Percentiles rank a stretch among this genome's conserved stretches.
Conservation (phyloP, 1,140 invertebrate genomes). For the Drosophila novamexicana region DNA sequence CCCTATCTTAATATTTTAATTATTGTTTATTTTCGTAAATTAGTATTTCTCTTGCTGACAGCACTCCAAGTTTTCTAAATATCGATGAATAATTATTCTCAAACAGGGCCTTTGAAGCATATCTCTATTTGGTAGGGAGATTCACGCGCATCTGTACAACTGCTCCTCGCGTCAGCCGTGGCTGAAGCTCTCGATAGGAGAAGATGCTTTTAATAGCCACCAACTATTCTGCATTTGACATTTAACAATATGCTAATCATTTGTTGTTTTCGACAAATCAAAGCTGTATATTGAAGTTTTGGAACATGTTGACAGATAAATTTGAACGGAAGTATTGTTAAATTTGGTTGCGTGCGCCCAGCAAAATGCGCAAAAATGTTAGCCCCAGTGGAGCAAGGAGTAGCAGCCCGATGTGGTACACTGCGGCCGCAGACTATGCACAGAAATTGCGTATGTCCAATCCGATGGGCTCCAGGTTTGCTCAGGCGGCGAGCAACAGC, state of each 20-base stretch:
- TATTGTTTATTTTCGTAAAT: too few species aligned
- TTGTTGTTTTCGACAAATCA: constrained; percentile 1
- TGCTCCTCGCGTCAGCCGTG: too few species aligned
- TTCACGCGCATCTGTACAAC: too few species aligned
- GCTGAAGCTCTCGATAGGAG: too few species aligned
- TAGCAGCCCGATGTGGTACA: constrained; percentile 11
- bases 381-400: not conserved
- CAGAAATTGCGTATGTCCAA: not conserved
- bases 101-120: too few species aligned
- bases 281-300: constrained; percentile 38
- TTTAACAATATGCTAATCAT: not conserved
- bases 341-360: constrained; percentile 42
- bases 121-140: too few species aligned
- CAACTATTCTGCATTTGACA: not conserved
- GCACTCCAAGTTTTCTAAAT: too few species aligned
- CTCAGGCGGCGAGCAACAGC: not conserved
- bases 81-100: too few species aligned
- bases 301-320: constrained; percentile 49
- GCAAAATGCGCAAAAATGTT: constrained; percentile 43
- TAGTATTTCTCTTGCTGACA: too few species aligned
- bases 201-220: too few species aligned
- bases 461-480: not conserved
- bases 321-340: constrained; percentile 68
- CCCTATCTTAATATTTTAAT: too few species aligned
- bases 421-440: constrained; percentile 1